A percentile compares a stretch with the other conserved stretches of the same genome.
phyloP scores from a whole-genome alignment of 2,797 vertebrate genomes.

The Lateolabrax maculatus region DNA sequence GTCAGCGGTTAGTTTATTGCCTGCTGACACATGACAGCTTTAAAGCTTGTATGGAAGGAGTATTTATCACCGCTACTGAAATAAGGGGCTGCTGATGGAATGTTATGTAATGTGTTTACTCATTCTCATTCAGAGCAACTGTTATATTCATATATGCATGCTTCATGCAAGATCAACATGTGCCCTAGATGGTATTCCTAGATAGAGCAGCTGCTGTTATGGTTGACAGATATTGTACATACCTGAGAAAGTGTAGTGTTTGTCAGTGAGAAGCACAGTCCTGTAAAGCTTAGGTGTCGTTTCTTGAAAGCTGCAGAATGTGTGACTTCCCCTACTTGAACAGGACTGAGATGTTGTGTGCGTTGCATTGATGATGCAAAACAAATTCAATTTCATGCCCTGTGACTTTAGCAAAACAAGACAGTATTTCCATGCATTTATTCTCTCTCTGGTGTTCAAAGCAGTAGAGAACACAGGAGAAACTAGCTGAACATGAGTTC shows the following conservation, averaged over 20 bases:
- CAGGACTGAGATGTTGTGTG: neutral
- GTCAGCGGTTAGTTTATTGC: neutral
- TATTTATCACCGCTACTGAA: constrained; percentile 14
- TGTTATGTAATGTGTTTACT: constrained; percentile 39
- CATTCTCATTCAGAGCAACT: neutral
- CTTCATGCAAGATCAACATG: constrained; percentile 16
- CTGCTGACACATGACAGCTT: constrained; percentile 24
- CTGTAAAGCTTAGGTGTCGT: neutral
- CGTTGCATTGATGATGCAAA: constrained; percentile 8
- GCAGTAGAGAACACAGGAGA: neutral
- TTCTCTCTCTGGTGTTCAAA: neutral
- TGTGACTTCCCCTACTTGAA: constrained; percentile 15
- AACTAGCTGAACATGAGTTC: neutral
- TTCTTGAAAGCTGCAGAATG: constrained; percentile 4
- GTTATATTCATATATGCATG: constrained; percentile 20
- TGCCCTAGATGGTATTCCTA: neutral
- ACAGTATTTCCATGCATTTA: neutral
- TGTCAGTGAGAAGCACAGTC: neutral
- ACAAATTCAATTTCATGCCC: constrained; percentile 10
- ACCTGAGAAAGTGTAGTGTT: neutral
- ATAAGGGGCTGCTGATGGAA: constrained; percentile 1
- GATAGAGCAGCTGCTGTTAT: constrained; percentile 26
- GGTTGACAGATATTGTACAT: constrained; percentile 21
- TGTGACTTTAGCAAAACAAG: constrained; percentile 9
- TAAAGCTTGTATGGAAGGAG: constrained; percentile 20